These are phyloP conservation scores for Paracentrotus lividus DNA, from an alignment of 53 echinoderm and acorn worm species.

Conservation along the genomic window DNA sequence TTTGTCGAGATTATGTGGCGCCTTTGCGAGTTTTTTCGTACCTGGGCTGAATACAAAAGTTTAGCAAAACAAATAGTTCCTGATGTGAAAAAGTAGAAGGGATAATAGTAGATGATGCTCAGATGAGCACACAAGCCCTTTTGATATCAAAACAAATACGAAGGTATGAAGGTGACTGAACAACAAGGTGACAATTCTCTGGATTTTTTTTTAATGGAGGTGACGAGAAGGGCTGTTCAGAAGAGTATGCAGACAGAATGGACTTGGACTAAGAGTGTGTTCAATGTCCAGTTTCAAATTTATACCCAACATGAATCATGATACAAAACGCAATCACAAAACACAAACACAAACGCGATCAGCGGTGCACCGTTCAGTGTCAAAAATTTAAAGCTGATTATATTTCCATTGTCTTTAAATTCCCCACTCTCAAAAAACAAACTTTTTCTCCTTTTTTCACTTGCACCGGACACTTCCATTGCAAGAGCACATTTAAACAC, in stretches of 20 bases:
- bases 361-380: too few species aligned
- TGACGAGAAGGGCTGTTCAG: not conserved
- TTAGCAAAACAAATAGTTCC: slow-evolving; percentile 57
- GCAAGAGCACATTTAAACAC: too few species aligned
- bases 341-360: too few species aligned
- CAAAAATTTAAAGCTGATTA: too few species aligned
- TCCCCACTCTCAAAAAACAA: too few species aligned
- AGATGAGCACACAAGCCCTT: slow-evolving; percentile 37
- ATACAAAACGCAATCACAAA: too few species aligned
- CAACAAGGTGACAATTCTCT: not conserved
- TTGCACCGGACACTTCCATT: too few species aligned
- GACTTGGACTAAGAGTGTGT: not conserved
- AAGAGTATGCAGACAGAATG: not conserved
- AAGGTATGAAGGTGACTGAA: slow-evolving; percentile 37
- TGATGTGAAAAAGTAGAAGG: slow-evolving; percentile 12
- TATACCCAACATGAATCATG: too few species aligned
- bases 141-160: slow-evolving; percentile 59
- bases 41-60: slow-evolving; percentile 55
- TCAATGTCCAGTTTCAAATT: too few species aligned
- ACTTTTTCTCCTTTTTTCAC: too few species aligned
- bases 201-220: too few species aligned
- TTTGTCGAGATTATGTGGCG: slow-evolving; percentile 37
- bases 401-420: too few species aligned
- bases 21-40: slow-evolving; percentile 42
- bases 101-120: slow-evolving; percentile 24